Evolutionary conservation across 2,797 vertebrate genomes (phyloP), one percentile per base, ranked within the genome.

Genomic region (Lacerta viridis): DNA sequence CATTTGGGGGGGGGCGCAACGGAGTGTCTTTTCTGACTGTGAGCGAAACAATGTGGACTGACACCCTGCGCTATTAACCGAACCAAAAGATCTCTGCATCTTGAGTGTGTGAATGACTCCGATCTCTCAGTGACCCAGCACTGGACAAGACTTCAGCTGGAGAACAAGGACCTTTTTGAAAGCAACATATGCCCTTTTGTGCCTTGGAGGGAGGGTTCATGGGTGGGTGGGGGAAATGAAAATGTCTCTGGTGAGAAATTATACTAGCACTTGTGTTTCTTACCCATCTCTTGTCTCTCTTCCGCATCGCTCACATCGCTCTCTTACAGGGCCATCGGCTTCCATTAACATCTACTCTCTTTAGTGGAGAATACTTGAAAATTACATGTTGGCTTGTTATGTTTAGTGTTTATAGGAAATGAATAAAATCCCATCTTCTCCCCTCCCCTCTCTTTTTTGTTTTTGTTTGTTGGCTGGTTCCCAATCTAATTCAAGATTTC

Each of bases 361-460:
- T 86, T 68, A 94, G 94, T 93, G 87, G 94, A 94, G 84, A 94
- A 94, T 95, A 96, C 96, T 96, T 97, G 97, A 97, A 89, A 96
- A 92, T 92, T 64, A 87, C 88, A 89, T 89, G 17, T 29, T 39
- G 82, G 82, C 75, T 87, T 89, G 85, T 90, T 83, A 7, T 87
- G 66, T 90, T 91, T 46, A 36, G 82, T 29, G 85, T 82, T 89
- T 86, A 90, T 89, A 90, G 91, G 93, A 90, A 84, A 87, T 79
- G 91, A 91, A 88, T 61, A 43, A 86, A 29, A 25, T 83, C 84
- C 61, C 80, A 90, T 85, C 90, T 23, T 88, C 61, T 64, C n/a
- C 15, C 71, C 6, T 33, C 72, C 13, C 72, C 61, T 23, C 20
- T 64, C 20, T 64, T 64, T 64, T 23, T 64, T 64, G 20, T 64